Evolutionary conservation across 2,888 invertebrate genomes (phyloP).

Genomic region (Temnothorax rugatulus): DNA sequence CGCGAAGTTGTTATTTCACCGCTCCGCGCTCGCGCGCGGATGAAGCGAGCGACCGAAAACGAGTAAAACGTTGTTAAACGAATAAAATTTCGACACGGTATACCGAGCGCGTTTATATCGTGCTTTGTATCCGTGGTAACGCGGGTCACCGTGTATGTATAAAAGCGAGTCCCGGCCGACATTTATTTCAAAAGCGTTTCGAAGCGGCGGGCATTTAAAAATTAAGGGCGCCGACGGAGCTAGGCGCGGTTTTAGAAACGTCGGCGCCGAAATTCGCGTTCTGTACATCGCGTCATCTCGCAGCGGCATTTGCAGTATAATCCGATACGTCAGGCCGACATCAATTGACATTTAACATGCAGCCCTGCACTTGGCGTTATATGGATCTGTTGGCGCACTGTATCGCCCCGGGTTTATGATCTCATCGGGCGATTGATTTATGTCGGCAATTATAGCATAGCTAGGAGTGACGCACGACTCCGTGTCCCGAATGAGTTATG

Average conservation of each 20-base stretch:
- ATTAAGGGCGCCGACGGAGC: slow-evolving; percentile 14
- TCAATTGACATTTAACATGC: slow-evolving; percentile 84
- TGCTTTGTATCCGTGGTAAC: not conserved
- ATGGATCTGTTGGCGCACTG: slow-evolving; percentile 82
- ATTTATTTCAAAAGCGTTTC: not conserved
- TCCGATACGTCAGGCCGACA: slow-evolving; percentile 78
- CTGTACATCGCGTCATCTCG: slow-evolving; percentile 66
- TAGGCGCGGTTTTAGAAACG: slow-evolving; percentile 20
- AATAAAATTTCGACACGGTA: slow-evolving; percentile 24
- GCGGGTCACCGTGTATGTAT: not conserved
- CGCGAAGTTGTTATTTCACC: slow-evolving; percentile 36
- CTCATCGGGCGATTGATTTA: slow-evolving; percentile 86
- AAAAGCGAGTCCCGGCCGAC: not conserved
- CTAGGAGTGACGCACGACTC: slow-evolving; percentile 84
- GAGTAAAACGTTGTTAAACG: slow-evolving; percentile 12
- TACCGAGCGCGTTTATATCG: not conserved
- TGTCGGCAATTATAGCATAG: slow-evolving; percentile 86
- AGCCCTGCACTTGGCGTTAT: slow-evolving; percentile 81
- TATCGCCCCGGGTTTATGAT: slow-evolving; percentile 86
- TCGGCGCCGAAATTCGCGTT: slow-evolving; percentile 54
- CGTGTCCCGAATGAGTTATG: slow-evolving; percentile 85
- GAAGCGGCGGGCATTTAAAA: slow-evolving; percentile 6
- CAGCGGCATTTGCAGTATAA: slow-evolving; percentile 70
- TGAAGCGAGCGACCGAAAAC: not conserved
- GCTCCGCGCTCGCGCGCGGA: not conserved